A percentile compares a stretch with the other conserved stretches of the same genome.
Evolutionary conservation across 2,113 vertebrate species (phyloP).

Genomic region (Zosterops pallidus): DNA sequence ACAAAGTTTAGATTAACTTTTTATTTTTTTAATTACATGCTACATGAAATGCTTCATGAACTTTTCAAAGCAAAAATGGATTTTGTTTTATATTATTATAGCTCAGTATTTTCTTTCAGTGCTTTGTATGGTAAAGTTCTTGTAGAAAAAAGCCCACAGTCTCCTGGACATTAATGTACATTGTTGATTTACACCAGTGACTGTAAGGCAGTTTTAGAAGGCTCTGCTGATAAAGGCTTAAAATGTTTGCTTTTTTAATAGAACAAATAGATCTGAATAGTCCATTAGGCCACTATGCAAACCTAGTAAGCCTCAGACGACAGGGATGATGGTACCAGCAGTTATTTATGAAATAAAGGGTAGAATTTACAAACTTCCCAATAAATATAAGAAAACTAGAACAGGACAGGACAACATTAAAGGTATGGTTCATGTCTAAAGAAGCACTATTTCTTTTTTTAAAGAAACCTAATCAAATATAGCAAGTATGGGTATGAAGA

Average conservation of each 20-base stretch:
- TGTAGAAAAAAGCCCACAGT: neutral
- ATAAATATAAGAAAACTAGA: neutral
- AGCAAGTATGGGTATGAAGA: neutral
- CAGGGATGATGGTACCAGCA: neutral
- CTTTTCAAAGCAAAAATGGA: neutral
- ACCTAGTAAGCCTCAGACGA: neutral
- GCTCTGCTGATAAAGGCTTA: neutral
- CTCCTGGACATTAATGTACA: neutral
- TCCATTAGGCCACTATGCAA: neutral
- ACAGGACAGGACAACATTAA: neutral
- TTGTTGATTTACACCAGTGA: neutral
- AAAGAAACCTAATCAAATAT: neutral
- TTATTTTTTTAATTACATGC: slow-evolving; percentile 19
- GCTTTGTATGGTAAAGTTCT: neutral
- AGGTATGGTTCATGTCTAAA: neutral
- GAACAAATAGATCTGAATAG: neutral
- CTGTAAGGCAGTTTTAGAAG: slow-evolving; percentile 1
- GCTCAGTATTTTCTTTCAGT: neutral
- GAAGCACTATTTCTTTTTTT: neutral
- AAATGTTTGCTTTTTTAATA: neutral
- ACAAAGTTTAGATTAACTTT: slow-evolving; percentile 10
- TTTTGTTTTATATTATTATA: slow-evolving; percentile 9
- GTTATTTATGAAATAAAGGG: neutral
- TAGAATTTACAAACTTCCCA: neutral
- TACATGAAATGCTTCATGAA: neutral